phyloP scores from a whole-genome alignment of 2,797 vertebrate genomes.

The Lemur catta region DNA sequence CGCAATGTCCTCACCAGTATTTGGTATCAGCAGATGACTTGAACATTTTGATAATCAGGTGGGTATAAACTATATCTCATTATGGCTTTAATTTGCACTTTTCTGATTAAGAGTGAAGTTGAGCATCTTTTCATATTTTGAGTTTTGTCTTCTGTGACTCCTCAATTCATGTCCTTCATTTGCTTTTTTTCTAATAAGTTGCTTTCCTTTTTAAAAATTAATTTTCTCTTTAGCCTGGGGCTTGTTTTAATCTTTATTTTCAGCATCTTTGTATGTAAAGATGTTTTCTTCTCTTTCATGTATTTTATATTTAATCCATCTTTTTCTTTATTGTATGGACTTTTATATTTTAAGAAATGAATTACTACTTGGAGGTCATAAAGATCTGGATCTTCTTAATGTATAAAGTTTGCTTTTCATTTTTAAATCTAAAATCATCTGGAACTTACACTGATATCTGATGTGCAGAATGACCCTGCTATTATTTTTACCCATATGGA shows the following conservation, averaged over 20 bases:
- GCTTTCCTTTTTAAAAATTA: not conserved
- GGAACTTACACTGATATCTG: not conserved
- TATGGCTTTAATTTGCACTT: not conserved
- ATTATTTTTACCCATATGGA: not conserved
- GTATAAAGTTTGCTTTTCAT: not conserved
- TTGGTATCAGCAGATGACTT: not conserved
- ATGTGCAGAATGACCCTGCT: not conserved
- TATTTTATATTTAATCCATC: not conserved
- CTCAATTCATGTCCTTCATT: not conserved
- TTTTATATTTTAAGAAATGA: not conserved
- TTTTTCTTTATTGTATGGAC: not conserved
- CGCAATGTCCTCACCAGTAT: not conserved
- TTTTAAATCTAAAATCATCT: not conserved
- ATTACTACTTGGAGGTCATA: not conserved
- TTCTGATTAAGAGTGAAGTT: not conserved
- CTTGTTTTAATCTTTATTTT: not conserved
- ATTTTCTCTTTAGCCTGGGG: not conserved
- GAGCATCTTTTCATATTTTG: not conserved
- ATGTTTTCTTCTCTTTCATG: not conserved
- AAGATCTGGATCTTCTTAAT: not conserved
- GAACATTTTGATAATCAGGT: not conserved
- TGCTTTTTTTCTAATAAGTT: not conserved
- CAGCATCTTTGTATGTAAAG: not conserved
- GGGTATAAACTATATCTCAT: not conserved
- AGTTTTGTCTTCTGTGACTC: not conserved